Evolutionary conservation across 2,888 invertebrate species (phyloP), one percentile per base, ranked within the genome.

Genomic region (Brenthis daphne): DNA sequence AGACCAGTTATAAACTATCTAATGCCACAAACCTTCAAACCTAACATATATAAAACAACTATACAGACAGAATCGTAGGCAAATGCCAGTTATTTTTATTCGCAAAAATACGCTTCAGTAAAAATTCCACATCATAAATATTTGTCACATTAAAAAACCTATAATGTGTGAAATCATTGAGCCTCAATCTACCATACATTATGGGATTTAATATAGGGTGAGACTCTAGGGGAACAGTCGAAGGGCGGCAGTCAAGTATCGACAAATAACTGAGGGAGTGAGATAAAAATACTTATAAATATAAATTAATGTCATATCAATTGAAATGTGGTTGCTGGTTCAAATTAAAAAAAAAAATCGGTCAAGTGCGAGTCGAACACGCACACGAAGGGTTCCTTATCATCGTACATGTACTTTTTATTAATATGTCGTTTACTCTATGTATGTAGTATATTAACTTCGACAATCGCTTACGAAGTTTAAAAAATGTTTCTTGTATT

Each of bases 181-280:
- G 24, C 64, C 63, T 60, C 60, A 57, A 68, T 54, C 65, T 50
- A 68, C 65, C 68, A 71, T 72, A 57, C 64, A 69, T 72, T 72
- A 67, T 60, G 69, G 57, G 64, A 57, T 63, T 69, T 65, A 64
- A 67, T 57, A 47, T 65, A 53, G 64, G 67, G 67, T 48, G 67
- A 33, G 14, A 64, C 54, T 24, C 56, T 47, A 50, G 37, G 68
- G 68, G 43, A 20, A 13, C 24, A 64, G n/a, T 47, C 54, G 56
- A 56, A 47, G 55, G 55, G n/a, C 37, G 14, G 51, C 20, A 58
- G 48, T 48, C 29, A 33, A 60, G 47, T 68, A 24, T 61, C n/a
- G 67, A 70, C 70, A 70, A 70, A 70, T 67, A 53, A 37, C 65
- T 70, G 70, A 43, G 67, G 64, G 65, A 29, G 61, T 13, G 65